Evolutionary conservation across 2,113 vertebrate genomes (phyloP).

Genomic region (Genyomyrus donnyi): DNA sequence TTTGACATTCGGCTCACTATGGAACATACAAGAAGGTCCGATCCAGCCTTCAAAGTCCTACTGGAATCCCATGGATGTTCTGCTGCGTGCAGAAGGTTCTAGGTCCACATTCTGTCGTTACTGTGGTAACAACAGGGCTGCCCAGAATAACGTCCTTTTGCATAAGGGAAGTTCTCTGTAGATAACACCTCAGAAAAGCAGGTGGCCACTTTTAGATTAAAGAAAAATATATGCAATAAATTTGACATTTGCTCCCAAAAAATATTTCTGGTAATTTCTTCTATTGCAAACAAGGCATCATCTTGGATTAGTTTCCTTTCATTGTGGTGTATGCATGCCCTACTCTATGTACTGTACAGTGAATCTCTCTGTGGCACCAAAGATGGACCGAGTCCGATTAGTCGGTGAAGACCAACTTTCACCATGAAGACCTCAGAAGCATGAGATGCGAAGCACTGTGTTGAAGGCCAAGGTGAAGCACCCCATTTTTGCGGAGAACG

Average conservation of each 20-base stretch:
- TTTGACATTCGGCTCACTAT: slow-evolving; percentile 36
- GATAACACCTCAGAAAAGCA: background rate
- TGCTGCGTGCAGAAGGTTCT: background rate
- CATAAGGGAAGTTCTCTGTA: background rate
- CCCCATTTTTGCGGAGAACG: background rate
- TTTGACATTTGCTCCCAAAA: background rate
- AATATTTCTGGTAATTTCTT: slow-evolving; percentile 10
- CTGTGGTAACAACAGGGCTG: background rate
- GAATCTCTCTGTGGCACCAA: background rate
- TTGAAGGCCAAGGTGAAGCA: slow-evolving; percentile 1
- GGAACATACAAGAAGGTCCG: slow-evolving; percentile 7
- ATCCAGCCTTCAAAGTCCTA: background rate
- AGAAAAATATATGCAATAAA: background rate
- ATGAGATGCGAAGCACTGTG: background rate
- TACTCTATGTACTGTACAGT: background rate
- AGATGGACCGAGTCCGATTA: background rate
- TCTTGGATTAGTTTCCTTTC: background rate
- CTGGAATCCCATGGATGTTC: background rate
- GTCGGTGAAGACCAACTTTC: background rate
- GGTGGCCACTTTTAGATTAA: background rate
- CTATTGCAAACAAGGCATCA: slow-evolving; percentile 12
- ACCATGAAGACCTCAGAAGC: background rate
- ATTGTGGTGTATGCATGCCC: background rate
- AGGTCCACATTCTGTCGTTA: background rate
- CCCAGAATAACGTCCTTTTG: background rate